A percentile compares a stretch with the other conserved stretches of the same genome.
Conservation (phyloP, 2,797 vertebrate species). For the Chiroxiphia lanceolata region DNA sequence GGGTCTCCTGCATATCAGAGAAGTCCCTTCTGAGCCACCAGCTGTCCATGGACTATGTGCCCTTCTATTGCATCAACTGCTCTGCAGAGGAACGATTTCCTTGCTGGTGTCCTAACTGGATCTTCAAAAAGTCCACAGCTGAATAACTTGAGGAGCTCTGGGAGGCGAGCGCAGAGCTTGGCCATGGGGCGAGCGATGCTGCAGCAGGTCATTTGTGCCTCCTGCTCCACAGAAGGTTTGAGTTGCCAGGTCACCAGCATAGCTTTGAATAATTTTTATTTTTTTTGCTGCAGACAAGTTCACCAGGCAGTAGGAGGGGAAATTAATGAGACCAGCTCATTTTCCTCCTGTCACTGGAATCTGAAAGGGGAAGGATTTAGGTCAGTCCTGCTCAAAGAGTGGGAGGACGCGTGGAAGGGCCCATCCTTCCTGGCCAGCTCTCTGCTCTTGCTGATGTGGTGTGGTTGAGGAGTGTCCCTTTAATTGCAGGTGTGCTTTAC, state of each 20-base stretch:
- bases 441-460: not conserved
- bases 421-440: not conserved
- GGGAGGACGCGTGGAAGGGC: not conserved
- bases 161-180: not conserved
- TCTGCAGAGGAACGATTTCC: not conserved
- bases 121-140: not conserved
- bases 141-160: not conserved
- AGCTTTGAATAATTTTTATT: not conserved
- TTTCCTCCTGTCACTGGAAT: not conserved
- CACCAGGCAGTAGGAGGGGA: conserved; percentile 6
- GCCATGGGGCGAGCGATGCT: not conserved
- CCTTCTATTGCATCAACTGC: not conserved
- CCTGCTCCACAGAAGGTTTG: not conserved
- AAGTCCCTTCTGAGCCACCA: not conserved
- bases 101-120: not conserved
- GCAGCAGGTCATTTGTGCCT: not conserved
- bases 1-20: not conserved
- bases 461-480: not conserved
- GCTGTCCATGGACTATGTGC: not conserved
- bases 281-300: not conserved
- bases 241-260: not conserved
- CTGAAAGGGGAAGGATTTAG: conserved; percentile 32
- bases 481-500: conserved; percentile 16
- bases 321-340: conserved; percentile 26
- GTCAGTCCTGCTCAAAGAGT: not conserved